Evolutionary conservation across 2,888 invertebrate genomes (phyloP).

Genomic region (Scaptomyza parva): DNA sequence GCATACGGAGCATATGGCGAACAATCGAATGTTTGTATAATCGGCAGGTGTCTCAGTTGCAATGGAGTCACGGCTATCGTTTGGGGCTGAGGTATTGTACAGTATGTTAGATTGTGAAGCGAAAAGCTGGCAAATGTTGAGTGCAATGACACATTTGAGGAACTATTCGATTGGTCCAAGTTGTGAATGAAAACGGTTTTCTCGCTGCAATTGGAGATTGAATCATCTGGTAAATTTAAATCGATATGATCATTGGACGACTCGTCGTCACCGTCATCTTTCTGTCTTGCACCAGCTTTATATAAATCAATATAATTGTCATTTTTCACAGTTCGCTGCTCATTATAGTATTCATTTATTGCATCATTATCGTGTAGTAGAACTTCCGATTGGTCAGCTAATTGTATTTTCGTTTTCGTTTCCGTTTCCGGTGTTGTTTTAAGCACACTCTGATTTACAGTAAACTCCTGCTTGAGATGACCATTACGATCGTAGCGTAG

Average conservation of each 20-base stretch:
- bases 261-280: conserved; percentile 9
- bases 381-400: background rate
- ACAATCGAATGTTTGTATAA: conserved; percentile 80
- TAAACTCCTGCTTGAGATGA: conserved; percentile 64
- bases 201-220: conserved; percentile 70
- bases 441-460: background rate
- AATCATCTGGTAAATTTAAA: conserved; percentile 49
- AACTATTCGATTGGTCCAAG: conserved; percentile 53
- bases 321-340: background rate
- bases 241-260: conserved; percentile 39
- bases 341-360: conserved; percentile 24
- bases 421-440: background rate
- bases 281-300: background rate
- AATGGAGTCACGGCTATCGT: conserved; percentile 36
- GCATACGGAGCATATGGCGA: conserved; percentile 72
- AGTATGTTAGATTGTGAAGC: conserved; percentile 33
- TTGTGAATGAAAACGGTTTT: conserved; percentile 64
- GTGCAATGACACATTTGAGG: conserved; percentile 61
- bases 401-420: background rate
- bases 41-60: conserved; percentile 70
- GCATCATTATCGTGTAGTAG: conserved; percentile 8
- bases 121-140: conserved; percentile 31
- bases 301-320: conserved; percentile 2
- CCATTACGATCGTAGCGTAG: conserved; percentile 80
- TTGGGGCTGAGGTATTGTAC: conserved; percentile 14